Base-by-base conservation (phyloP, 1,140 invertebrate genomes). In the Heterodera schachtii region DNA sequence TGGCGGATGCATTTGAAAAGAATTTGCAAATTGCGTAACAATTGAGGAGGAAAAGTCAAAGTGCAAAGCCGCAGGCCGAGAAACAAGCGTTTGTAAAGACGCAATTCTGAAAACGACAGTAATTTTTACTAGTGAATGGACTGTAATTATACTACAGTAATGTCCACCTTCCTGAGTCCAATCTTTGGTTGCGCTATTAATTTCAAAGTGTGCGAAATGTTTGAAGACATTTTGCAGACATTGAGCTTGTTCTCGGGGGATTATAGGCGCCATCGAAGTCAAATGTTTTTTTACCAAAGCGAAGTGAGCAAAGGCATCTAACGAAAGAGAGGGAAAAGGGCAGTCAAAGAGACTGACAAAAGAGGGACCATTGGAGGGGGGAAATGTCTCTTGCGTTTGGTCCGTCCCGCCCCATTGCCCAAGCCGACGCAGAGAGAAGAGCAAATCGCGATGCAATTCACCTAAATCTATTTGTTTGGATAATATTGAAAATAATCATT, bases 21-120 rank as follows among this genome's bases (percentile, higher is more conserved):
- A 44, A 74, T 74, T 74, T 74, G 73, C 31, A 74, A 74, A 74
- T 74, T 74, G n/a, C 73, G 47, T 3, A 74, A 43, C 31, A 52
- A 52, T 31, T 46, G 47, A 11, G 73, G 73, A 11, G 47, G 41
- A 21, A 74, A 74, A 74, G 73, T 74, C 11, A 74, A 74, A 43
- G 57, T 9, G 41, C 73, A 74, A 9, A 74, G 73, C 3, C 73
- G 73, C n/a, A 74, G 46, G 13, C 19, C 41, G 57, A 74, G 21
- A 21, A 41, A 74, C 31, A 74, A 41, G 1, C 73, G 73, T 11
- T 44, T 74, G 21, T 74, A 31, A 74, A 74, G 19, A 21, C 47
- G 57, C 21, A 74, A 46, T 44, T 46, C 47, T 52, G 57, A 74
- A 74, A 46, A 74, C 0, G 2, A 31, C 47, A 74, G 9, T 44